Evolutionary conservation across 2,888 invertebrate species (phyloP), one percentile per base, ranked within the genome.

Genomic region (Stenodema calcarata): DNA sequence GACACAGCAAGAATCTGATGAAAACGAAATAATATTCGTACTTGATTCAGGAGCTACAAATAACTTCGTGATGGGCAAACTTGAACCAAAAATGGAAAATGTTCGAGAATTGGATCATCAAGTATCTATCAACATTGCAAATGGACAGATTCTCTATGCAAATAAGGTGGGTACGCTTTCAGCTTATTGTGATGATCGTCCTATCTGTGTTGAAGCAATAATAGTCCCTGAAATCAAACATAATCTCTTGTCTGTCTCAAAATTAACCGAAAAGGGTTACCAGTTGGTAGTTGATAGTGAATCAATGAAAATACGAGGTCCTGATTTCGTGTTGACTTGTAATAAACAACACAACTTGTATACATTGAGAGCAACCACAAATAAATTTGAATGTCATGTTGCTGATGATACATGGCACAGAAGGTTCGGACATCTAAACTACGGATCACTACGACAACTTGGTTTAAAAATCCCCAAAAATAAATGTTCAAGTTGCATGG

Each of bases 31-130:
- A 4, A 1, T 73, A 1, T 80, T 80, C 47, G 18, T 80, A 14
- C 80, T 80, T 16, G 80, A 80, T 30, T 80, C 80, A 14, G 80
- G 80, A 50, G 80, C 80, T 28, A 28, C 47, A 3, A 47, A 27
- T n/a, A 44, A 80, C 11, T 50, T 80, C 2, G 27, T 79, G 79
- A 79, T 27, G 44, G 47, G 42, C 27, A 3, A 79, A 2, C 23
- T 79, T 0, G 79, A 79, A 44, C 27, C 79, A 27, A 6, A 44
- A 41, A 79, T 47, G 79, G 12, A n/a, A 6, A 27, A 79, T 23
- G 28, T 79, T 18, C 18, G 18, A 6, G 0, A 9, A 23, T 16
- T 79, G 18, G 47, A 79, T 1, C 79, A 23, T 14, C 0, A 79
- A 4, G 18, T 62, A 16, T 12, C 30, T 3, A 54, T 81, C 28